Evolutionary conservation across 30 jellyfish, hydroid and myxozoan species (phyloP).

Genomic region (Calvadosia cruxmelitensis): DNA sequence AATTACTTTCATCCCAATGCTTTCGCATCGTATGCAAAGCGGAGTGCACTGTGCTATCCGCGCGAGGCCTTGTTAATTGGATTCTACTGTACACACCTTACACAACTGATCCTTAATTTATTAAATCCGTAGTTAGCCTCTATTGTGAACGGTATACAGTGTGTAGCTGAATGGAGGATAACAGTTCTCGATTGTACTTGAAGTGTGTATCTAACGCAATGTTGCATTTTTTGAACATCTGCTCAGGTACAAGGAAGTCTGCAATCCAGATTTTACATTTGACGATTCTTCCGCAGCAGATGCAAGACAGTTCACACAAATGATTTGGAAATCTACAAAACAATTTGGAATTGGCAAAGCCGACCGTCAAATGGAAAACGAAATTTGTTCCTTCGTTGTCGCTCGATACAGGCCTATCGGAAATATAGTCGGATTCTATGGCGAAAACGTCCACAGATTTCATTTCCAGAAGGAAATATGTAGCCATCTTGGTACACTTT

Average conservation of each 20-base stretch:
- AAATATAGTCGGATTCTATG: slow-evolving; percentile 40
- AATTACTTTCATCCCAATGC: no score
- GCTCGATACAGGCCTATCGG: slow-evolving; percentile 94
- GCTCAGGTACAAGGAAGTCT: slow-evolving; percentile 97
- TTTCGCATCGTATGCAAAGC: no score
- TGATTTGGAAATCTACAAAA: slow-evolving; percentile 35
- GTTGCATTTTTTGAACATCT: no score
- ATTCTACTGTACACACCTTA: no score
- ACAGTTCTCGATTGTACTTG: no score
- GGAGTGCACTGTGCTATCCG: no score
- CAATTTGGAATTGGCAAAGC: slow-evolving; percentile 46
- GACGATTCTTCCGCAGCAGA: slow-evolving; percentile 55
- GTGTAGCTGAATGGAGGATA: no score
- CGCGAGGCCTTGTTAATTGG: no score
- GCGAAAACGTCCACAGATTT: slow-evolving; percentile 55
- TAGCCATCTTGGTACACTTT: neutral
- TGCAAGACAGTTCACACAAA: slow-evolving; percentile 55
- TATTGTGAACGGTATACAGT: no score
- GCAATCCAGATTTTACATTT: slow-evolving; percentile 86
- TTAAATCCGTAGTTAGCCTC: no score
- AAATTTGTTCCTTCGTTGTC: slow-evolving; percentile 72
- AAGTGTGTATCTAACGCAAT: no score
- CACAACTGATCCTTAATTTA: no score
- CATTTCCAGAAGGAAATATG: slow-evolving; percentile 23
- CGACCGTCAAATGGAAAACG: slow-evolving; percentile 3